Evolutionary conservation across 2,888 invertebrate species (phyloP), one percentile per base, ranked within the genome.

Genomic region (Helicoverpa assulta): DNA sequence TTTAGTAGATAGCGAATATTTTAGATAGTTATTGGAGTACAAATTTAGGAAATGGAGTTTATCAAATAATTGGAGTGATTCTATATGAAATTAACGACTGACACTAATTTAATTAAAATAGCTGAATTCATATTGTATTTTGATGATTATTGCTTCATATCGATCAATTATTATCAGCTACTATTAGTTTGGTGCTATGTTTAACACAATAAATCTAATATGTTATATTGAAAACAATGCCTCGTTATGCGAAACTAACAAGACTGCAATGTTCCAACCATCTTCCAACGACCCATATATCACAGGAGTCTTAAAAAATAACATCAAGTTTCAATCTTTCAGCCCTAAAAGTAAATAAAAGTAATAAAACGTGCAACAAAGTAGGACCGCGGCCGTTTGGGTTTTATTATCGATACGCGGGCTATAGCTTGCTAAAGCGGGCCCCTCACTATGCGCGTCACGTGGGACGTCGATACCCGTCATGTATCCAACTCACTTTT

Each of bases 361-460:
- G 76, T 72, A 83, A 82, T 82, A 82, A 83, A 82, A 82, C 81
- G 83, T 81, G 83, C 71, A 66, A 78, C 72, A 76, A 76, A 81
- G 67, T 76, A 73, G 70, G 74, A 66, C 72, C 65, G 73, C 67
- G 76, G 78, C 76, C 79, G 60, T 78, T 81, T 62, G 74, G 74
- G 77, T 82, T 81, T 82, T 81, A 81, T 77, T 79, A 74, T 82
- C 82, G 83, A 77, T 74, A 81, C 80, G 82, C 81, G 71, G 61
- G 26, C 26, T 4, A 26, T 26, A 26, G 26, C 26, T 26, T 4
- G 26, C 26, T 26, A 26, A 4, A 77, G 82, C 81, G 71, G 61
- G 52, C 43, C 58, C 67, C 62, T 69, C 55, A 70, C 53, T 62
- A 83, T 82, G 79, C 82, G 56, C 37, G 67, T 50, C 82, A 83